Percentiles rank a stretch among this genome's conserved stretches.
phyloP scores from a whole-genome alignment of 2,888 invertebrate genomes.

The Sarcophaga rosellei region DNA sequence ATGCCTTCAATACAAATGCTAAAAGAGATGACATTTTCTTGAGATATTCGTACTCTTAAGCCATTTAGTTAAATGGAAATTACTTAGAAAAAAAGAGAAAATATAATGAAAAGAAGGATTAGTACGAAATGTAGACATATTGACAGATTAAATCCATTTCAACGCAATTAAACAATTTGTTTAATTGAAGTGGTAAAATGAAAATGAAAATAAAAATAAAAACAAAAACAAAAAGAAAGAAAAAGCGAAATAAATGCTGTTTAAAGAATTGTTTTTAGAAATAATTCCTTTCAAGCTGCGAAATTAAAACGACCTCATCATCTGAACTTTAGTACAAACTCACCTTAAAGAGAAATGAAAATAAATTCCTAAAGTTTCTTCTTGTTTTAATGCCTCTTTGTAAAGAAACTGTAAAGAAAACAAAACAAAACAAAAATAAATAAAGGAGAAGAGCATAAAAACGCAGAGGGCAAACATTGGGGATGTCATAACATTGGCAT shows the following conservation, averaged over 20 bases:
- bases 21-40: no score
- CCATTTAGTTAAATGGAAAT: no score
- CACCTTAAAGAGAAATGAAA: not conserved
- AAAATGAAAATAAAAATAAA: not conserved
- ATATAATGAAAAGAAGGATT: no score
- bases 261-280: not conserved
- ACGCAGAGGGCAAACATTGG: no score
- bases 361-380: constrained; percentile 3
- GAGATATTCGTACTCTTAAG: no score
- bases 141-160: constrained; percentile 20
- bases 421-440: not conserved
- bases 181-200: constrained; percentile 10
- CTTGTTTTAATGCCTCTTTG: not conserved
- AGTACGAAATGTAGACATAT: not conserved
- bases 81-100: not conserved
- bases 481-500: no score
- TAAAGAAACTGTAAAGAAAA: not conserved
- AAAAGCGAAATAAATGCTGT: not conserved
- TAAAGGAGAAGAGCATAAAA: not conserved
- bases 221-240: not conserved
- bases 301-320: not conserved
- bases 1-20: no score
- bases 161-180: constrained; percentile 37
- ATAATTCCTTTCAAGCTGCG: constrained; percentile 9
- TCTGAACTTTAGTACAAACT: not conserved